These are phyloP conservation scores for Drosophila imparisetae DNA, from an alignment of 2,888 invertebrate species.

Conservation along the genomic window DNA sequence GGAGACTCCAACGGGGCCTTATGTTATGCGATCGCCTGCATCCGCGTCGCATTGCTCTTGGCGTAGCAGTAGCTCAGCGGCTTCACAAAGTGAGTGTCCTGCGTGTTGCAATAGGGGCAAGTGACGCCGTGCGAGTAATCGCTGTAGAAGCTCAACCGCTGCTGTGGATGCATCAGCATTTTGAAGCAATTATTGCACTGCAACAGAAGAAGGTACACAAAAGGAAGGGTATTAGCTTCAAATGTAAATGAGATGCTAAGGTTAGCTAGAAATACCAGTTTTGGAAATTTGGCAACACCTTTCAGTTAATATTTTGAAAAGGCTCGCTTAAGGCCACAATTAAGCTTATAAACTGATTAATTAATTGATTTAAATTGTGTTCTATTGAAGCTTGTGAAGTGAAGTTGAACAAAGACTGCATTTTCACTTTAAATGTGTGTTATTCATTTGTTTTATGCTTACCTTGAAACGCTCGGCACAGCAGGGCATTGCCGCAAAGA, in stretches of 20 bases:
- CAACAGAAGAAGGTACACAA: not conserved
- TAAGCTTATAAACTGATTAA: not conserved
- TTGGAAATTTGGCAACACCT: too few species aligned
- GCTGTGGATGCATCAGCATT: constrained; percentile 93
- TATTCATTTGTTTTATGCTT: constrained; percentile 66
- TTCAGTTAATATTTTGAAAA: not conserved
- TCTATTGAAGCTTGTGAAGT: not conserved
- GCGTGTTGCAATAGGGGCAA: constrained; percentile 95
- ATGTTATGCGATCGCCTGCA: constrained; percentile 95
- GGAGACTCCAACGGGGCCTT: constrained; percentile 89
- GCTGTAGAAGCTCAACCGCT: constrained; percentile 95
- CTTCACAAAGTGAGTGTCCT: constrained; percentile 98
- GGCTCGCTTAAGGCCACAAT: too few species aligned
- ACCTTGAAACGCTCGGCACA: constrained; percentile 97
- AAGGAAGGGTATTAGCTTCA: not conserved
- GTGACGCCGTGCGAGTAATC: constrained; percentile 96
- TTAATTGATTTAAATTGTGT: not conserved
- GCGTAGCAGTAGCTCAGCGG: constrained; percentile 93
- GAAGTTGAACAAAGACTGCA: not conserved
- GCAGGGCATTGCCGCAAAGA: constrained; percentile 98
- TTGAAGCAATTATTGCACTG: constrained; percentile 97
- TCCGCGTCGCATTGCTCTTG: constrained; percentile 89
- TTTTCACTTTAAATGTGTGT: not conserved
- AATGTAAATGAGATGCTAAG: not conserved
- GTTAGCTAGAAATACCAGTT: too few species aligned